Percentiles rank a stretch among this genome's conserved stretches.
phyloP scores from a whole-genome alignment of 2,797 vertebrate species.

The Holocentrus rufus region DNA sequence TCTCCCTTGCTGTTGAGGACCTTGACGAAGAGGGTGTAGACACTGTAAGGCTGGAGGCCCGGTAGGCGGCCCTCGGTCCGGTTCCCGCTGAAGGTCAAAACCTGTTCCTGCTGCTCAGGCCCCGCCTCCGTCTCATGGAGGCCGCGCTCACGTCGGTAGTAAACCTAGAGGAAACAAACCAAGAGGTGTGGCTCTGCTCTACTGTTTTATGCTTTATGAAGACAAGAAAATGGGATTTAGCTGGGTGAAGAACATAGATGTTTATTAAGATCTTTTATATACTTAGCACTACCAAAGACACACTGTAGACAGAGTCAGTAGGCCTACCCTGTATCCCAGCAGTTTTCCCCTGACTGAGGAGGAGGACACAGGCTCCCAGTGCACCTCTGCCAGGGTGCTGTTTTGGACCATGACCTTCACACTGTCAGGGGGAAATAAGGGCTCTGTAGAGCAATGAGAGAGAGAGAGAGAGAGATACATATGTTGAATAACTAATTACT shows the following conservation, averaged over 20 bases:
- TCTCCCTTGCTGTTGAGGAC: conserved; percentile 94
- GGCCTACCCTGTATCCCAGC: conserved; percentile 89
- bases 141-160: conserved; percentile 86
- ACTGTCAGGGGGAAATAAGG: conserved; percentile 87
- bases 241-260: background rate
- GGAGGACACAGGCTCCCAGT: conserved; percentile 89
- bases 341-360: conserved; percentile 87
- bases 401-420: conserved; percentile 86
- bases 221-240: background rate
- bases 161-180: conserved; percentile 82
- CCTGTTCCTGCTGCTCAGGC: conserved; percentile 81
- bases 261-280: background rate
- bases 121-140: conserved; percentile 81
- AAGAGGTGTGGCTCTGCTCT: background rate
- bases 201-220: too few relatives aligned
- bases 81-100: conserved; percentile 88
- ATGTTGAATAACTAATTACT: too few relatives aligned
- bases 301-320: background rate
- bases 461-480: conserved; percentile 3
- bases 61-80: conserved; percentile 88
- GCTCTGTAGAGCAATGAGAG: conserved; percentile 79
- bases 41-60: conserved; percentile 89
- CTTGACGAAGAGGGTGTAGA: conserved; percentile 87
- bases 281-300: background rate
- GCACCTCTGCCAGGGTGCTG: conserved; percentile 89